Evolutionary conservation across 1,140 invertebrate genomes (phyloP), one percentile per base, ranked within the genome.

Genomic region (Battus philenor): DNA sequence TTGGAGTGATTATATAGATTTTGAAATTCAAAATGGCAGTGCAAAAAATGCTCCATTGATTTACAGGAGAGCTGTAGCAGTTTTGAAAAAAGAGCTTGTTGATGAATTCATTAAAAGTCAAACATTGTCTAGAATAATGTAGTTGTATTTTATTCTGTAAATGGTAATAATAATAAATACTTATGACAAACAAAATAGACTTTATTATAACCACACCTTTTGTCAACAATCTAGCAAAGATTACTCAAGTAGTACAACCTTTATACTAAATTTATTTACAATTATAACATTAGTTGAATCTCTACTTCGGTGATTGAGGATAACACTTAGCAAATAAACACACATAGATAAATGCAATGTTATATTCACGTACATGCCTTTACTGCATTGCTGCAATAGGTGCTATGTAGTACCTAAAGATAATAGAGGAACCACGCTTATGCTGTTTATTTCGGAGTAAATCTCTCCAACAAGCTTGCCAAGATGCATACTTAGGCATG

Each of bases 401-500:
- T 33, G 92, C 93, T 36, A 89, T 90, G 62, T 94, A 94, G 71
- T 94, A 93, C 59, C 93, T 90, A 88, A 92, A 94, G 53, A 96
- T 88, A 4, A 96, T 63, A 43, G 93, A 95, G 44, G 92, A 93
- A 3, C 95, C 95, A 33, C 95, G 88, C 70, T 95, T 96, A 16
- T 96, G 86, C 62, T 96, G 92, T 44, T 92, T 91, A 12, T 88
- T 89, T 26, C 77, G 69, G 6, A 91, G 87, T 22, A 98, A 77
- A 62, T 96, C 92, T 11, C 83, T 86, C 91, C 93, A 95, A 74
- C 95, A 97, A 45, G 92, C 87, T 1, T 90, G 69, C 95, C 95
- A 97, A 34, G 85, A 89, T 1, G 72, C 75, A 65, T 96, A 97
- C 10, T 89, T 76, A 20, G 94, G 93, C 94, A 96, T 96, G 6